phyloP scores from a whole-genome alignment of 2,113 vertebrate genomes.

The Psittacara wagleri region DNA sequence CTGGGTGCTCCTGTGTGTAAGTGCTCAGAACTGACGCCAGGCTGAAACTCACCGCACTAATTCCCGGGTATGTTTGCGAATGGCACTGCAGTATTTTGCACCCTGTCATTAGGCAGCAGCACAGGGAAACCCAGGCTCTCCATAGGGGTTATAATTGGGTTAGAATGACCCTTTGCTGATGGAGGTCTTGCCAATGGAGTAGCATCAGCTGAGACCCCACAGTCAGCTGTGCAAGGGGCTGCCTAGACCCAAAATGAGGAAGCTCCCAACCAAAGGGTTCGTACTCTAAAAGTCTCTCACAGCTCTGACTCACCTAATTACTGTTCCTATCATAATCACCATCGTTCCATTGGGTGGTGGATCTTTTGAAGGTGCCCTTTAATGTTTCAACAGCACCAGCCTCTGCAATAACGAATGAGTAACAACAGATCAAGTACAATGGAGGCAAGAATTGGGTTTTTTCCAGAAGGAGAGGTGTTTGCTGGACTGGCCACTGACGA shows the following conservation, averaged over 20 bases:
- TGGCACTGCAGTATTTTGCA: neutral
- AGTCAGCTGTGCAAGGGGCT: neutral
- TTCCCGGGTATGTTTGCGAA: neutral
- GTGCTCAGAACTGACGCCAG: neutral
- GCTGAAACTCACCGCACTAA: neutral
- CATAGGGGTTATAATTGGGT: rapidly evolving
- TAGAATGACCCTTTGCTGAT: neutral
- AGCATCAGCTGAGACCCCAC: neutral
- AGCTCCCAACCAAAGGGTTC: neutral
- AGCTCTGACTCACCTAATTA: constrained; percentile 46
- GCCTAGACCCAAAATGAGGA: neutral
- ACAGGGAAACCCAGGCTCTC: neutral
- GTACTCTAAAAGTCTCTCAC: neutral
- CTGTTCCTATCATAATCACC: neutral
- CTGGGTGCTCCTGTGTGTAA: neutral
- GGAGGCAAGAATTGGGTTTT: neutral
- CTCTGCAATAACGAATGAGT: neutral
- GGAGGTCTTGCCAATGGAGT: neutral
- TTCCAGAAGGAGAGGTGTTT: neutral
- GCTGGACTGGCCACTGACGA: neutral
- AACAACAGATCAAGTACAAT: neutral
- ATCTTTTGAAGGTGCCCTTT: constrained; percentile 12
- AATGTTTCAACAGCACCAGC: neutral
- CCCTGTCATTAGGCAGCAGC: neutral
- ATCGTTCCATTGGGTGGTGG: neutral